Base-by-base conservation (phyloP, 2,888 invertebrate genomes). In the Bedellia somnulentella region DNA sequence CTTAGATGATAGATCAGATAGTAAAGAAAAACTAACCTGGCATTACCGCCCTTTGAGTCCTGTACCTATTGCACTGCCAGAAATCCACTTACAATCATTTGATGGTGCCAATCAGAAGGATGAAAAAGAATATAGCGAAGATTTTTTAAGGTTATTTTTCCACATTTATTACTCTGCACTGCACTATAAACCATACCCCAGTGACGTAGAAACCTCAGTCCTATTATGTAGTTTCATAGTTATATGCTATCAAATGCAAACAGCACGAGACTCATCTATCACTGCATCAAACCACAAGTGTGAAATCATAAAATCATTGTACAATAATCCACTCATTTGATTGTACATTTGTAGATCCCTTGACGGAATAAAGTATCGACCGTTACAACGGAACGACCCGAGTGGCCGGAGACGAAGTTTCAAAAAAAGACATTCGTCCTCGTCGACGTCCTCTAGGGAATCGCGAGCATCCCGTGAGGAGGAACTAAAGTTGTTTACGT, bases 281-380 rank as follows among this genome's bases (percentile, higher is more conserved):
- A n/a, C n/a, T n/a, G n/a, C n/a, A n/a, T n/a, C n/a, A n/a, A n/a
- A n/a, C n/a, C n/a, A n/a, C n/a, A n/a, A n/a, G n/a, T n/a, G n/a
- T n/a, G n/a, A n/a, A n/a, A n/a, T n/a, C n/a, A n/a, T n/a, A n/a
- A n/a, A n/a, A n/a, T n/a, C n/a, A n/a, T 47, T 68, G 61, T 62
- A 66, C 45, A 52, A 68, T 63, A 41, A 43, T 44, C 61, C 49
- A 60, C 53, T 70, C 64, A 67, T 58, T 42, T 22, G 66, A 42
- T 50, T 50, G 45, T 55, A 47, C 49, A 53, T 71, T 76, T 70
- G 68, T 77, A 77, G 77, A 58, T 82, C 81, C 44, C 71, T 85
- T 49, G 85, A 85, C 57, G 85, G 84, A 43, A 79, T 84, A 46
- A 82, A 81, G 56, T 77, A 58, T 47, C 78, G 80, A 38, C 80